Evolutionary conservation across 2,888 invertebrate species (phyloP), one percentile per base, ranked within the genome.

Genomic region (Scaptomyza reducta): DNA sequence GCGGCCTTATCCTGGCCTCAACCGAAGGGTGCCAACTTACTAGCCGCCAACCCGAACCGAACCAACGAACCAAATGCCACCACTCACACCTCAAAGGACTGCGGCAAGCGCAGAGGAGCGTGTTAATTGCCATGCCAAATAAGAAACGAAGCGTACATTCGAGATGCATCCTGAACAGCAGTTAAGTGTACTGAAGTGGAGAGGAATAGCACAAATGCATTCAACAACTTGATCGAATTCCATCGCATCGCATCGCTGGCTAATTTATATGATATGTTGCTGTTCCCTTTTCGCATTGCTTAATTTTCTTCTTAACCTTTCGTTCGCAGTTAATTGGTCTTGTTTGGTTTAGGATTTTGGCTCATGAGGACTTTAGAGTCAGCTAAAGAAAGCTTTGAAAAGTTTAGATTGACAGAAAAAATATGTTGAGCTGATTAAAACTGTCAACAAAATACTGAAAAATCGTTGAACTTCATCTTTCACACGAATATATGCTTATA

Each of bases 111-210:
- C 84, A 66, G 35, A 22, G 62, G 29, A 54, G 78, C 84, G 70
- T 68, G 67, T 73, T 80, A 83, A 83, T 88, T 88, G 75, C 87
- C 81, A 60, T 54, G 55, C 51, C 62, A 63, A 66, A 69, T 59
- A 74, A 29, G 29, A 60, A 58, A 46, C 25, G 42, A 57, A 45
- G 31, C 55, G 40, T 49, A 33, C 45, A 16, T 40, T 38, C 46
- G 65, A 47, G 18, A 1, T 33, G 47, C 31, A 4, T 47, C 9
- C 2, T 4, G 6, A 16, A 10, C 31, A 5, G 13, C 7, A 29
- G 16, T 13, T 4, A 16, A 16, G 2, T 7, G 27, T 2, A 6
- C n/a, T 35, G 6, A n/a, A 35, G 31, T 31, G 31, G 11, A 33
- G 35, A 6, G 13, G n/a, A 22, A 22, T 22, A 22, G 35, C n/a